Conservation (phyloP, 2,888 invertebrate genomes). For the Tetragonula carbonaria region DNA sequence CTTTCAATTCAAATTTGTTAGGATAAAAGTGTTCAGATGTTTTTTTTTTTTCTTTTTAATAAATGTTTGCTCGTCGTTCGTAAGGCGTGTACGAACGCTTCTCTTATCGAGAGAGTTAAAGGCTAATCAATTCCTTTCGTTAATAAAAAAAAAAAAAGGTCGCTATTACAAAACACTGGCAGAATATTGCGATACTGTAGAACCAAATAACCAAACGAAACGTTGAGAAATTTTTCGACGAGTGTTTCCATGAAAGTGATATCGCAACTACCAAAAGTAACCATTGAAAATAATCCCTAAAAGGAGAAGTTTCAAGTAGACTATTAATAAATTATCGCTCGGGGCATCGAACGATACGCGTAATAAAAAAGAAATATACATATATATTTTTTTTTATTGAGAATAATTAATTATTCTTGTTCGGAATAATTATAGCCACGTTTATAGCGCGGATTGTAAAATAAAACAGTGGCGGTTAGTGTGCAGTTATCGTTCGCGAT, state of each 20-base stretch:
- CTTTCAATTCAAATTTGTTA: too few species aligned
- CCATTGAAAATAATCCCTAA: not conserved
- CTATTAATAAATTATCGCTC: not conserved
- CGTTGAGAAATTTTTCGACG: not conserved
- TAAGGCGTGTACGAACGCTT: not conserved
- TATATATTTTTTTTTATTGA: too few species aligned
- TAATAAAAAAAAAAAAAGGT: not conserved
- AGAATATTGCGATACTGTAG: not conserved
- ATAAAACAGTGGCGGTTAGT: too few species aligned
- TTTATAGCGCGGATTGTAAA: too few species aligned
- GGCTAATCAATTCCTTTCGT: conserved; percentile 4
- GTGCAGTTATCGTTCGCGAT: not conserved
- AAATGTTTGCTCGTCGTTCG: not conserved
- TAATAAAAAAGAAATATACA: not conserved
- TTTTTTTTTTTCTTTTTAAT: not conserved
- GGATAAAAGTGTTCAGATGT: too few species aligned
- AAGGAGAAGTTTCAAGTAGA: not conserved
- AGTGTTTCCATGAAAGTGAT: not conserved
- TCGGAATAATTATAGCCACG: too few species aligned
- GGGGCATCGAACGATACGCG: not conserved
- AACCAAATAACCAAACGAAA: not conserved
- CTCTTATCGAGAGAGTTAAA: conserved; percentile 4
- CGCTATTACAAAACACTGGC: not conserved
- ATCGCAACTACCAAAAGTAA: not conserved
- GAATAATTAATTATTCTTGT: too few species aligned